phyloP scores from a whole-genome alignment of 2,797 vertebrate genomes.

The Amphiprion clarkii region DNA sequence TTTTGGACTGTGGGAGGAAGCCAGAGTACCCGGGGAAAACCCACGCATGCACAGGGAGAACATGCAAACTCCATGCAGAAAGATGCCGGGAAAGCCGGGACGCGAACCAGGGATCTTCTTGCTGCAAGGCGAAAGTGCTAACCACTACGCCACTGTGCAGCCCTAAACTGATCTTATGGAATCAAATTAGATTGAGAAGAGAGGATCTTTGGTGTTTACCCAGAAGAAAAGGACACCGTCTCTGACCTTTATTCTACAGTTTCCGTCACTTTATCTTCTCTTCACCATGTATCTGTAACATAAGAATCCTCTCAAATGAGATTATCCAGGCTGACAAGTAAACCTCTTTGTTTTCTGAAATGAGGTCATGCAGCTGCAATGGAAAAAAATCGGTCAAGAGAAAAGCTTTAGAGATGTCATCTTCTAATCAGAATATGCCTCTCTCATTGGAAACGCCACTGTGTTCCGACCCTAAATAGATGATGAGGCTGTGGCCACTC shows the following conservation, averaged over 20 bases:
- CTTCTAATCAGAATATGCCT: slow-evolving; percentile 48
- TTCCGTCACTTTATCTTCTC: background rate
- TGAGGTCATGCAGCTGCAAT: slow-evolving; percentile 35
- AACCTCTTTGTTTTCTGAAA: slow-evolving; percentile 49
- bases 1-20: too few relatives aligned
- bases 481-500: slow-evolving; percentile 19
- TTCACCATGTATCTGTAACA: slow-evolving; percentile 23
- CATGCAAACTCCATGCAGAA: too few relatives aligned
- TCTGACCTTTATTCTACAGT: background rate
- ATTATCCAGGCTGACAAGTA: slow-evolving; percentile 33
- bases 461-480: slow-evolving; percentile 30
- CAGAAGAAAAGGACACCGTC: background rate
- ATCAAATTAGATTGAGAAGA: too few relatives aligned
- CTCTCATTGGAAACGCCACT: slow-evolving; percentile 19
- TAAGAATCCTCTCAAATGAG: slow-evolving; percentile 30
- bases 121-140: too few relatives aligned
- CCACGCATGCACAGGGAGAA: too few relatives aligned
- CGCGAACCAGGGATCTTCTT: too few relatives aligned
- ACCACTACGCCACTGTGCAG: too few relatives aligned
- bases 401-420: slow-evolving; percentile 50
- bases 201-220: background rate
- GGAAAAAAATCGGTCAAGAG: slow-evolving; percentile 12
- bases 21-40: too few relatives aligned
- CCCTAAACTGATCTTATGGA: too few relatives aligned
- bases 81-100: too few relatives aligned